Evolutionary conservation across 2,888 invertebrate species (phyloP).

Genomic region (Netelia melanura): DNA sequence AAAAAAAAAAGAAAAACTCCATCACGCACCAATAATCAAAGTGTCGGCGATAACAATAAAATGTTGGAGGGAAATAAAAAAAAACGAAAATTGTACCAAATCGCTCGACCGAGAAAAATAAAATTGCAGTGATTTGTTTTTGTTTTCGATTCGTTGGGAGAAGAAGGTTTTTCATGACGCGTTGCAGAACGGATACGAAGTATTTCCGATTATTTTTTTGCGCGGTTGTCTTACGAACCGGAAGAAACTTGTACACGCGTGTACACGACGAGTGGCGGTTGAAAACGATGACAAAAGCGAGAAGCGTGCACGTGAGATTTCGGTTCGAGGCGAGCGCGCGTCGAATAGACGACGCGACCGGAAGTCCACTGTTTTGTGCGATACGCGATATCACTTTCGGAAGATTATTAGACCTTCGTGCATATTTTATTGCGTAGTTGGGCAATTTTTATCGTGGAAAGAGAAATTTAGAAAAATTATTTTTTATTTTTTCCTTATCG

Average conservation of each 20-base stretch:
- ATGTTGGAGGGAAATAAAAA: not conserved
- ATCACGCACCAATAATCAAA: slow-evolving; percentile 16
- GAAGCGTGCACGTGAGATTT: slow-evolving; percentile 18
- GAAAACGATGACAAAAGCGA: slow-evolving; percentile 43
- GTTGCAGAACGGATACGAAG: no score
- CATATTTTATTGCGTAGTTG: not conserved
- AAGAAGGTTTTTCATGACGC: no score
- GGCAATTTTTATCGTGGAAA: not conserved
- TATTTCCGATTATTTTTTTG: not conserved
- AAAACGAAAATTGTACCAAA: not conserved
- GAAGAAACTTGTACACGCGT: slow-evolving; percentile 9
- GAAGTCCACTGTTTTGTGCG: slow-evolving; percentile 41
- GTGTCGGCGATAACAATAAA: slow-evolving; percentile 43
- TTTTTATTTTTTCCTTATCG: no score
- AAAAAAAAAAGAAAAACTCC: slow-evolving; percentile 13
- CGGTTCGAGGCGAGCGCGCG: not conserved
- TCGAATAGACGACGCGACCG: slow-evolving; percentile 27
- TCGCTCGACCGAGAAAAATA: slow-evolving; percentile 11
- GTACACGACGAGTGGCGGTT: not conserved
- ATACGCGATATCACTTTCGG: slow-evolving; percentile 49
- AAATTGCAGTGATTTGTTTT: slow-evolving; percentile 14
- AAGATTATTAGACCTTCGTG: slow-evolving; percentile 15
- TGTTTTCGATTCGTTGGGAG: not conserved
- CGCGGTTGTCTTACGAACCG: slow-evolving; percentile 31
- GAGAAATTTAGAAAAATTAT: no score